Percentiles rank a stretch among this genome's conserved stretches.
phyloP scores from a whole-genome alignment of 1,140 invertebrate species.

The Trichonephila inaurata region DNA sequence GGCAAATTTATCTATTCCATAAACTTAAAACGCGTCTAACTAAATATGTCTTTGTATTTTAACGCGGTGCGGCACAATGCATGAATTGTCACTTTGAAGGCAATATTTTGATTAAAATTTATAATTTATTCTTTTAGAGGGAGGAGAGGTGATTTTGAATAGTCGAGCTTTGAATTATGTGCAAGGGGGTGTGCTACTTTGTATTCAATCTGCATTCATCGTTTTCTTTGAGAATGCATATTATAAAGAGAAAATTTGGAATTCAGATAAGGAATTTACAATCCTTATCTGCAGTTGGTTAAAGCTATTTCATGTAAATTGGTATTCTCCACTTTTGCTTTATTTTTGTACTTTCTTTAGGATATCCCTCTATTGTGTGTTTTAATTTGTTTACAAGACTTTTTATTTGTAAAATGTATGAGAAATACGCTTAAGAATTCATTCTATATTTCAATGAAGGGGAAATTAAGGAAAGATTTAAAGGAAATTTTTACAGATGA shows the following conservation, averaged over 20 bases:
- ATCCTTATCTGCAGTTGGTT: conserved; percentile 19
- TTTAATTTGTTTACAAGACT: background rate
- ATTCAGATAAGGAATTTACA: conserved; percentile 20
- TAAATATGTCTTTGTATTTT: background rate
- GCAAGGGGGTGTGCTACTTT: background rate
- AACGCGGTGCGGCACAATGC: background rate
- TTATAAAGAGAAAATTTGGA: conserved; percentile 7
- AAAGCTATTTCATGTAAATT: conserved; percentile 2
- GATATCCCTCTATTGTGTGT: background rate
- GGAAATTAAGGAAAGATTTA: background rate
- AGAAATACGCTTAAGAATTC: background rate
- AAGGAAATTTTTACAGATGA: background rate
- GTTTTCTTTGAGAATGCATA: conserved; percentile 43
- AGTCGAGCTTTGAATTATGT: background rate
- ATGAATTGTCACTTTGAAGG: conserved; percentile 9
- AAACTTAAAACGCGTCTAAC: background rate
- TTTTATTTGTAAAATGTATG: background rate
- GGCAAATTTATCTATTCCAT: background rate
- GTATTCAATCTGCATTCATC: conserved; percentile 9
- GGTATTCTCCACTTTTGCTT: background rate
- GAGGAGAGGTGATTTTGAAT: background rate
- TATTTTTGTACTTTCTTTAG: background rate
- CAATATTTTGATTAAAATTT: conserved; percentile 46
- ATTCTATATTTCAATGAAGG: background rate
- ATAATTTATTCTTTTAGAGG: conserved; percentile 16